Conservation (phyloP, 64 coral and sea anemone species). For the Catalaphyllia jardinei region DNA sequence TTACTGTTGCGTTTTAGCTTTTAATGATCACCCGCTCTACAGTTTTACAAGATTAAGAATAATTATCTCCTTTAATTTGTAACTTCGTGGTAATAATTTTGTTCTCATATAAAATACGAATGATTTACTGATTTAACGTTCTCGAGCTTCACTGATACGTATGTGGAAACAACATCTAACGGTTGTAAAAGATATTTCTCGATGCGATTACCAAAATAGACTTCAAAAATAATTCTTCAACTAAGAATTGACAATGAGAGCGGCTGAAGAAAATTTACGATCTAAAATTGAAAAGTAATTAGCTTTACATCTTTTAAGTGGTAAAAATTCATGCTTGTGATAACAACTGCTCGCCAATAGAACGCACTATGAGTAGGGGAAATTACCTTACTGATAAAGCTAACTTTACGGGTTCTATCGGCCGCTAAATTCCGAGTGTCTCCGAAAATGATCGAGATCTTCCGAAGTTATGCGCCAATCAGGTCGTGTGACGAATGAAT, state of each 20-base stretch:
- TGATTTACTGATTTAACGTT: conserved; percentile 11
- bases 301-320: neutral
- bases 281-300: neutral
- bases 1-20: neutral
- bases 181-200: conserved; percentile 40
- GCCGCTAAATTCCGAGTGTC: neutral
- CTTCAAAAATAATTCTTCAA: conserved; percentile 66
- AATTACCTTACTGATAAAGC: neutral
- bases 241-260: conserved; percentile 28
- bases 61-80: conserved; percentile 1
- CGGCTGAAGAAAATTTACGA: neutral
- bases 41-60: neutral
- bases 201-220: conserved; percentile 69
- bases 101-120: conserved; percentile 77
- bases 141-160: conserved; percentile 24
- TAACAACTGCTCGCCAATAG: neutral
- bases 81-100: conserved; percentile 45
- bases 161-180: conserved; percentile 39
- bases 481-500: neutral
- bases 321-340: neutral
- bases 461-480: neutral
- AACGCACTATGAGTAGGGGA: neutral
- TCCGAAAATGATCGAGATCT: neutral
- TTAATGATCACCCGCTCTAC: conserved; percentile 10
- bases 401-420: neutral